Conservation (phyloP, 1,140 invertebrate species). For the Acromyrmex heyeri region DNA sequence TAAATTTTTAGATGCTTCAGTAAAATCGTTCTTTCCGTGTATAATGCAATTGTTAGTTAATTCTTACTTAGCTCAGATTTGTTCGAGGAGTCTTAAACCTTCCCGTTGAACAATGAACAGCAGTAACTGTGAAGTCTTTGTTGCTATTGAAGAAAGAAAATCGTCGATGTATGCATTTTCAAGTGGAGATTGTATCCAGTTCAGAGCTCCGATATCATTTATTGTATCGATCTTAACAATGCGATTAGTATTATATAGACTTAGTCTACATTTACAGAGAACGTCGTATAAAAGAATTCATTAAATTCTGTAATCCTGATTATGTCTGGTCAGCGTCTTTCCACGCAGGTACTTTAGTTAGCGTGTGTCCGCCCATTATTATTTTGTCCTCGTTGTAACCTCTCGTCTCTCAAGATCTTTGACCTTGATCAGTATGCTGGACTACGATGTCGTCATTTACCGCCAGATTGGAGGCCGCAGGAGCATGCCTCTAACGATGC, state of each 20-base stretch:
- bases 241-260: slow-evolving; percentile 19
- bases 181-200: background rate
- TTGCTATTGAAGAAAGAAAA: slow-evolving; percentile 27
- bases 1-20: no score
- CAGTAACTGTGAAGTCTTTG: background rate
- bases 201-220: slow-evolving; percentile 45
- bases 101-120: background rate
- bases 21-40: background rate
- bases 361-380: slow-evolving; percentile 52
- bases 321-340: slow-evolving; percentile 35
- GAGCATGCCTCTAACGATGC: slow-evolving; percentile 61
- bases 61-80: background rate
- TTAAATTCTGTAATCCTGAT: slow-evolving; percentile 45
- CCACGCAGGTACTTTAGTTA: background rate
- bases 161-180: slow-evolving; percentile 37
- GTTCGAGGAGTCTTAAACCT: background rate
- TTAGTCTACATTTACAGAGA: slow-evolving; percentile 3
- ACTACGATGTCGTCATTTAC: slow-evolving; percentile 68
- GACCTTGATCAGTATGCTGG: slow-evolving; percentile 71
- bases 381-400: slow-evolving; percentile 48
- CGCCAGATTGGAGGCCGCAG: slow-evolving; percentile 65
- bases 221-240: slow-evolving; percentile 35
- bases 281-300: slow-evolving; percentile 12
- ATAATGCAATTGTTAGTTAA: background rate
- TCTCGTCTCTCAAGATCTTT: slow-evolving; percentile 58